Evolutionary conservation across 2,797 vertebrate genomes (phyloP), one percentile per base, ranked within the genome.

Genomic region (Lithobates sylvaticus): DNA sequence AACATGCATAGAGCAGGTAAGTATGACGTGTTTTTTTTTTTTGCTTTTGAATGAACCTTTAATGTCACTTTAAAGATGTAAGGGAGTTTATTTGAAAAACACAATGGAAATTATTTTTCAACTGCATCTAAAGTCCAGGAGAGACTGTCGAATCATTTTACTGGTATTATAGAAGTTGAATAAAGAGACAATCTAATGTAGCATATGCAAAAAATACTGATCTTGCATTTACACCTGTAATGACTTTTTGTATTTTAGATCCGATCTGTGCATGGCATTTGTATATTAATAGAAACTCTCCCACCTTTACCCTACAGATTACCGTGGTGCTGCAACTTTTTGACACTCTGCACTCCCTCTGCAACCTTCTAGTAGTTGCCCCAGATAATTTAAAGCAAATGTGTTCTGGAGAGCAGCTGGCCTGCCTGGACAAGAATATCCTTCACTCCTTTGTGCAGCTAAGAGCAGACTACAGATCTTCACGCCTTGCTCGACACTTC

Each of bases 301-400:
- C 26, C 27, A 10, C 27, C 16, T 67, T 85, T 89, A 58, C 76
- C 88, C 89, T 89, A 23, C 93, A 99, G 98, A 97, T 99, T 84
- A 95, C 96, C 1, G 93, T 99, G 90, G 98, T 99, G 88, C 94
- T 99, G 91, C 98, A 99, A 89, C 98, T 99, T 89, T 99, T 99
- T 83, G 98, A 99, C 93, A 99, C 97, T 34, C 96, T 99, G 91
- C 98, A 99, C 80, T 97, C 98, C 89, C 97, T 99, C 89, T 99
- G 98, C 93, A 99, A 99, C 94, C 98, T 99, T 87, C 94, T 99
- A 91, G 98, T 99, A 15, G 98, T 99, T 47, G 97, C 97, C 86
- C 98, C 98, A n/a, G 98, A 99, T 94, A 99, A 99, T 92, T 95
- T 99, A 88, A 99, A 99, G 93, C 98, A 99, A 92, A 98, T 99